Evolutionary conservation across 2,113 vertebrate genomes (phyloP).

Genomic region (Daboia siamensis): DNA sequence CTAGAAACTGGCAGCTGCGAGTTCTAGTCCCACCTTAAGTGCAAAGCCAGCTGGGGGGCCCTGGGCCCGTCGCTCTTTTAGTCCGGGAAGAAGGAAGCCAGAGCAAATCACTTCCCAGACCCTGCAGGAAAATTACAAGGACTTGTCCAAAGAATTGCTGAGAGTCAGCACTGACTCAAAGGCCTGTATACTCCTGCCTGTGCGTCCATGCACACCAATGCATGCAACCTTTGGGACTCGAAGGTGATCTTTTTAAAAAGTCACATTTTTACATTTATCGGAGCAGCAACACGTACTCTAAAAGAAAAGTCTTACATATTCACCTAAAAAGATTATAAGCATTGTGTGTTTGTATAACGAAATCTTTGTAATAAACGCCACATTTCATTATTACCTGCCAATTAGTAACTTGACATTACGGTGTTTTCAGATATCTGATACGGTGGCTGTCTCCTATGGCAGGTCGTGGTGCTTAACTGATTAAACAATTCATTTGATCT

Average conservation of each 20-base stretch:
- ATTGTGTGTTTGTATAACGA: not conserved
- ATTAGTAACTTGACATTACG: not conserved
- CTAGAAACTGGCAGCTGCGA: not conserved
- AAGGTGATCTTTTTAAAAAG: not conserved
- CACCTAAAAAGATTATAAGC: not conserved
- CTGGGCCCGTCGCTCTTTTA: not conserved
- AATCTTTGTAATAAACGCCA: not conserved
- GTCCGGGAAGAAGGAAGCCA: not conserved
- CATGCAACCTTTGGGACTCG: not conserved
- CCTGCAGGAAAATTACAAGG: not conserved
- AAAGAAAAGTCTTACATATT: not conserved
- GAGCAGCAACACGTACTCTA: not conserved
- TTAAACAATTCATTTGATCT: not conserved
- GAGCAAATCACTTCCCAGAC: not conserved
- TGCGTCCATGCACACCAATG: not conserved
- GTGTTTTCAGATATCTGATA: not conserved
- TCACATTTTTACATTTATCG: not conserved
- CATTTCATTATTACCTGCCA: not conserved
- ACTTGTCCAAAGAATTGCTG: not conserved
- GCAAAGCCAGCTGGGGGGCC: not conserved
- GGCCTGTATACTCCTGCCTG: too few species aligned
- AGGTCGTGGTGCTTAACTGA: not conserved
- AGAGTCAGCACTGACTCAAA: not conserved
- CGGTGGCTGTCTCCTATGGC: not conserved
- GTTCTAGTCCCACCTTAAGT: not conserved